Percentiles rank a stretch among this genome's conserved stretches.
These are phyloP conservation scores for Galendromus occidentalis DNA, from an alignment of 1,140 invertebrate species.

Conservation along the genomic window DNA sequence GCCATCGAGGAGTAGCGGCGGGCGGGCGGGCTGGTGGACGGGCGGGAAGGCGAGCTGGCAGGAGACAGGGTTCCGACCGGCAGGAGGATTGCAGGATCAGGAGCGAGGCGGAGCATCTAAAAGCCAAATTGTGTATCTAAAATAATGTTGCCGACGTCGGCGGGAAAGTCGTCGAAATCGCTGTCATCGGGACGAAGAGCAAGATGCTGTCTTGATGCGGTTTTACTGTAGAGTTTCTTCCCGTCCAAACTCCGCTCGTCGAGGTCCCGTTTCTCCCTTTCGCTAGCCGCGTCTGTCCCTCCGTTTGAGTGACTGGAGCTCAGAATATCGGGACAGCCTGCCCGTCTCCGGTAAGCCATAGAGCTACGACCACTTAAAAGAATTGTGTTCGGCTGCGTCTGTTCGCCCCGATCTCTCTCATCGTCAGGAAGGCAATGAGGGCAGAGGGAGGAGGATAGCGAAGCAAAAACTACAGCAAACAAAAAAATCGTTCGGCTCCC, in stretches of 20 bases:
- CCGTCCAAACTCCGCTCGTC: not conserved
- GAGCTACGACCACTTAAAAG: too few species aligned
- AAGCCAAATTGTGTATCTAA: constrained; percentile 8
- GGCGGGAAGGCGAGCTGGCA: not conserved
- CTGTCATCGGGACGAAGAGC: not conserved
- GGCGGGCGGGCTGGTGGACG: not conserved
- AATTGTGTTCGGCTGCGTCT: too few species aligned
- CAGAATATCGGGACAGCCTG: too few species aligned
- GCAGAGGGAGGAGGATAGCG: too few species aligned
- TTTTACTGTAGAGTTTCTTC: not conserved
- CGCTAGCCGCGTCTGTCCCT: not conserved
- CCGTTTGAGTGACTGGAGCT: not conserved
- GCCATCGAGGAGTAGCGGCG: not conserved
- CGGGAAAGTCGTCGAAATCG: not conserved
- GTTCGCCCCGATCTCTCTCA: too few species aligned
- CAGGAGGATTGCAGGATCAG: too few species aligned
- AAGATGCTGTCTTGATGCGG: not conserved
- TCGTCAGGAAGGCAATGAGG: too few species aligned
- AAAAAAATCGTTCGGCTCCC: too few species aligned
- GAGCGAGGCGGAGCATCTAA: not conserved
- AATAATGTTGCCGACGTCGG: constrained; percentile 5
- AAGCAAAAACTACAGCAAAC: too few species aligned
- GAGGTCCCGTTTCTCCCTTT: not conserved
- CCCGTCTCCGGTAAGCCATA: too few species aligned
- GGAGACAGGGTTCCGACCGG: too few species aligned